Evolutionary conservation across 2,888 invertebrate genomes (phyloP).

Genomic region (Acleris literana): DNA sequence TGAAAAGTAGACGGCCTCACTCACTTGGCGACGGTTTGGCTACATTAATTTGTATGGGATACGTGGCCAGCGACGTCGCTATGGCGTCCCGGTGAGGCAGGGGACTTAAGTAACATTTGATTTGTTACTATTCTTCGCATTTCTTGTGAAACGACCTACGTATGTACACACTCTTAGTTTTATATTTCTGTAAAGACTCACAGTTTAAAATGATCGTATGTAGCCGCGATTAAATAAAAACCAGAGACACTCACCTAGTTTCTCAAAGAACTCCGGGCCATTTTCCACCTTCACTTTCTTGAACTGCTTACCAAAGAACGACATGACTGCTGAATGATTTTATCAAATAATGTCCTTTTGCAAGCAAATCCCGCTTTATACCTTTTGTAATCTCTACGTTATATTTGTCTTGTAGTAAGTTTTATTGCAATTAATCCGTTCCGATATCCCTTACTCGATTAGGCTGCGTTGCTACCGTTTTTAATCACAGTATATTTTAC

Average conservation of each 20-base stretch:
- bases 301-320: constrained; percentile 41
- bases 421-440: constrained; percentile 20
- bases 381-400: constrained; percentile 11
- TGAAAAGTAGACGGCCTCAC: too few species aligned
- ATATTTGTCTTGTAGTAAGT: neutral
- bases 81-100: too few species aligned
- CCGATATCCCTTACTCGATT: constrained; percentile 1
- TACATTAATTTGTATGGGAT: too few species aligned
- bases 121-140: too few species aligned
- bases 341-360: neutral
- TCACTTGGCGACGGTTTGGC: too few species aligned
- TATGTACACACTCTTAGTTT: too few species aligned
- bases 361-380: constrained; percentile 17
- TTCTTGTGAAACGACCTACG: too few species aligned
- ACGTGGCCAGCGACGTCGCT: too few species aligned
- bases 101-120: too few species aligned
- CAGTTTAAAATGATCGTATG: too few species aligned
- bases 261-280: constrained; percentile 35
- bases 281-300: constrained; percentile 39
- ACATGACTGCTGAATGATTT: constrained; percentile 29
- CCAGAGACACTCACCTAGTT: constrained; percentile 36
- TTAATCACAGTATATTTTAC: neutral
- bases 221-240: neutral
- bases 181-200: too few species aligned
- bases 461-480: neutral